These are phyloP conservation scores for Colius striatus DNA, from an alignment of 2,113 vertebrate genomes.

Conservation along the genomic window DNA sequence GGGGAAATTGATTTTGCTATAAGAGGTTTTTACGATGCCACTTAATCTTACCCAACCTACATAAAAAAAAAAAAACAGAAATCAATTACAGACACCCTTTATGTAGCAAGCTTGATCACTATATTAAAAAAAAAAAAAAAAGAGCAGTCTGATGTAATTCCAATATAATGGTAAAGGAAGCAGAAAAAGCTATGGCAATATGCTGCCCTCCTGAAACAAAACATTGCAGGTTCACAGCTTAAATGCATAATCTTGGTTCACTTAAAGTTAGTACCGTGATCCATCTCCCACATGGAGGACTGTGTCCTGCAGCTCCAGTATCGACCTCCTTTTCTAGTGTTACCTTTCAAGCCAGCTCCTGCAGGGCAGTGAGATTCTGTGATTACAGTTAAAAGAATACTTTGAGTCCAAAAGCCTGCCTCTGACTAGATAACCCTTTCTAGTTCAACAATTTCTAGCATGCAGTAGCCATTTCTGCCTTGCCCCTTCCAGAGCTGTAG, in stretches of 20 bases:
- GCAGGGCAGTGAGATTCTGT: neutral
- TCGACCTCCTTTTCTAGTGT: slow-evolving; percentile 39
- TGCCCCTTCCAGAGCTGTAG: neutral
- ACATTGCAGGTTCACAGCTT: slow-evolving; percentile 15
- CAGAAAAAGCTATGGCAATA: slow-evolving; percentile 25
- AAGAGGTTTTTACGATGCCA: slow-evolving; percentile 67
- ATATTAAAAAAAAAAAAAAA: slow-evolving; percentile 75
- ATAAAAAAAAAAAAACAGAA: slow-evolving; percentile 60
- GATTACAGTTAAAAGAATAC: slow-evolving; percentile 34
- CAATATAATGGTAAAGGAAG: slow-evolving; percentile 59
- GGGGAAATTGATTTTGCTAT: slow-evolving; percentile 72
- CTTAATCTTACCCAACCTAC: slow-evolving; percentile 71
- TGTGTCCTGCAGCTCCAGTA: slow-evolving; percentile 30
- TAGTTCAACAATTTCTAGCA: slow-evolving; percentile 12
- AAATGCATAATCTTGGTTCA: slow-evolving; percentile 57
- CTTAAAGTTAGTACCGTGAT: slow-evolving; percentile 40
- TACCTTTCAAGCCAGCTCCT: slow-evolving; percentile 46
- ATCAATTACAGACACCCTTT: slow-evolving; percentile 59
- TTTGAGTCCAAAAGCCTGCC: slow-evolving; percentile 14
- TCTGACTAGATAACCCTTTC: slow-evolving; percentile 30
- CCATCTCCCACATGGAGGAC: slow-evolving; percentile 19
- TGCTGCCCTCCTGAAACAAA: slow-evolving; percentile 40
- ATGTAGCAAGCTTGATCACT: slow-evolving; percentile 70
- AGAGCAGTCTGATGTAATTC: slow-evolving; percentile 57
- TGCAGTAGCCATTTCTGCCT: neutral